Percentiles rank a stretch among this genome's conserved stretches.
Evolutionary conservation across 2,797 vertebrate species (phyloP).

Genomic region (Chelidonichthys spinosus): DNA sequence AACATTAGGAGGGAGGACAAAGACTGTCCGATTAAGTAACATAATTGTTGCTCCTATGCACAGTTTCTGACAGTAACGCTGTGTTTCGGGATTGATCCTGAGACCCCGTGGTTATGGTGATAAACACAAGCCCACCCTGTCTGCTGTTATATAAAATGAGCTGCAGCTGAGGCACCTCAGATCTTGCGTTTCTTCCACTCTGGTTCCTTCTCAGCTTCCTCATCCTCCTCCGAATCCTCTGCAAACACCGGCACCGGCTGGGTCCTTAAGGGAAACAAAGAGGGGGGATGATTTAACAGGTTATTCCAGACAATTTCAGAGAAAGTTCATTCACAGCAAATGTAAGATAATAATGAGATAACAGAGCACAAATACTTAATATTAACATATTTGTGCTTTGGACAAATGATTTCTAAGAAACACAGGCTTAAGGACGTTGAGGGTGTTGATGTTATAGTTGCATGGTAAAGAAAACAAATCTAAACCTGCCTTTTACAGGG

Average conservation of each 20-base stretch:
- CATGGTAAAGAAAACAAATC: constrained; percentile 5
- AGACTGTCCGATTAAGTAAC: constrained; percentile 9
- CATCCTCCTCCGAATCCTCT: constrained; percentile 92
- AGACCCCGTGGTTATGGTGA: background rate
- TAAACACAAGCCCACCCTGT: constrained; percentile 24
- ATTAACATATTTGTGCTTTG: background rate
- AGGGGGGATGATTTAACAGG: constrained; percentile 22
- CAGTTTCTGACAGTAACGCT: constrained; percentile 19
- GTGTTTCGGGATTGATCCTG: constrained; percentile 9
- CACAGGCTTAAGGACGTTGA: constrained; percentile 7
- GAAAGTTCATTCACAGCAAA: constrained; percentile 30
- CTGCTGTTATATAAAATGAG: constrained; percentile 12
- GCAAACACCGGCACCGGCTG: constrained; percentile 96
- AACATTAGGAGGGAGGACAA: constrained; percentile 5
- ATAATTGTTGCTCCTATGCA: constrained; percentile 25
- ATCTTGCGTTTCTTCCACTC: constrained; percentile 99
- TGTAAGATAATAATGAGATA: constrained; percentile 51
- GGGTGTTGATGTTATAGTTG: background rate
- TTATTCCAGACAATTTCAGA: constrained; percentile 29
- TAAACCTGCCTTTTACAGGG: background rate
- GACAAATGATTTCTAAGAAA: background rate
- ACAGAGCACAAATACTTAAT: constrained; percentile 30
- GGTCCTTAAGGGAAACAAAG: constrained; percentile 81
- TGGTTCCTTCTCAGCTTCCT: constrained; percentile 93
- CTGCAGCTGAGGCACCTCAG: constrained; percentile 74